Percentiles rank a stretch among this genome's conserved stretches.
Conservation (phyloP, 2,113 vertebrate species). For the Alouatta palliata region DNA sequence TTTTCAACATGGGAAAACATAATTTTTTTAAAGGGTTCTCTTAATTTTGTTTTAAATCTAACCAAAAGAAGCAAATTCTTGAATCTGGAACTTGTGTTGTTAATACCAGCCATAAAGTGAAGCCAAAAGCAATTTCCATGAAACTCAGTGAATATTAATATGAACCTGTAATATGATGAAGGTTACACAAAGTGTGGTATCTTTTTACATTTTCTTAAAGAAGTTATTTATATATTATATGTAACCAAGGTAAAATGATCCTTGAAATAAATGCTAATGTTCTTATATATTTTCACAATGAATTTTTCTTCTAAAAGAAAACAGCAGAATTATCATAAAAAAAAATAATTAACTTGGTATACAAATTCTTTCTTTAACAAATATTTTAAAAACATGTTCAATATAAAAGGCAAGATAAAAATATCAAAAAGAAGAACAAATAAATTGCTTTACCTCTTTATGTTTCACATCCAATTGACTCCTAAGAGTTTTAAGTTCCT, state of each 20-base stretch:
- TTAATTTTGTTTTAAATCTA: constrained; percentile 13
- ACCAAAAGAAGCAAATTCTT: constrained; percentile 34
- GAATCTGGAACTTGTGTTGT: constrained; percentile 16
- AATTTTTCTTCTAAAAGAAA: constrained; percentile 44
- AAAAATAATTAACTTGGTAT: background rate
- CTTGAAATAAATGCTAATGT: constrained; percentile 39
- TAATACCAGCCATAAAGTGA: background rate
- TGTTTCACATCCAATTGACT: constrained; percentile 85
- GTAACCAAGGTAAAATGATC: background rate
- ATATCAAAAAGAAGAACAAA: background rate
- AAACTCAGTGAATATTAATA: background rate
- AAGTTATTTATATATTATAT: background rate
- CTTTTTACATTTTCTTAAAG: background rate
- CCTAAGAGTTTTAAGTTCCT: constrained; percentile 87
- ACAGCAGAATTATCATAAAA: constrained; percentile 9
- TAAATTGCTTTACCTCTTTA: constrained; percentile 88
- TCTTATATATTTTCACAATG: constrained; percentile 43
- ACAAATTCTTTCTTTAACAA: constrained; percentile 61
- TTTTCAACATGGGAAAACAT: constrained; percentile 6
- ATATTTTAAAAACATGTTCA: constrained; percentile 38
- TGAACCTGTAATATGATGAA: background rate
- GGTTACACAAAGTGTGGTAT: background rate
- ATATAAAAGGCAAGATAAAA: constrained; percentile 21
- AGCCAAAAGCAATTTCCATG: background rate
- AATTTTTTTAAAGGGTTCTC: background rate